Conservation (phyloP, 2,113 vertebrate genomes). For the Xiphophorus maculatus region DNA sequence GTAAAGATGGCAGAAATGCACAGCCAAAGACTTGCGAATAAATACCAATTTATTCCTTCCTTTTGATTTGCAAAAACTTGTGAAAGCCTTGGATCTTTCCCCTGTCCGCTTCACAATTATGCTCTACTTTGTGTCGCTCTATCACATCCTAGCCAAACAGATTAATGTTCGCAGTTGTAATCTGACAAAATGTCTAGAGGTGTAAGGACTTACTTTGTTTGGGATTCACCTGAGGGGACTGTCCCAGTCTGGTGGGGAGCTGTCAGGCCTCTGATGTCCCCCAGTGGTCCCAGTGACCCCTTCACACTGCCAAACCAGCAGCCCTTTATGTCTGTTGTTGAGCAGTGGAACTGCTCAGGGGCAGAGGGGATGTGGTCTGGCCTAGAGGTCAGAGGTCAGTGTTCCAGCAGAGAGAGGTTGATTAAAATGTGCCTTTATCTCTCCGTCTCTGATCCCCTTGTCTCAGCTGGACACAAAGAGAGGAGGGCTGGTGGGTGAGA, state of each 20-base stretch:
- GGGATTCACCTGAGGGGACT: conserved; percentile 65
- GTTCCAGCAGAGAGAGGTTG: conserved; percentile 44
- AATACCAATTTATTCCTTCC: too few relatives aligned
- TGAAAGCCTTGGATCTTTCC: too few relatives aligned
- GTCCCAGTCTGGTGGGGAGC: conserved; percentile 6
- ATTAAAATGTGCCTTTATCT: conserved; percentile 41
- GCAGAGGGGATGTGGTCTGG: conserved; percentile 16
- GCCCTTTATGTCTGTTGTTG: conserved; percentile 37
- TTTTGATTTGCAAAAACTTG: too few relatives aligned
- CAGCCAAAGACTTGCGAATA: too few relatives aligned
- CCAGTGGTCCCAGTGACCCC: conserved; percentile 22
- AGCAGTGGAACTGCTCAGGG: conserved; percentile 38
- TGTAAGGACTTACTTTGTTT: too few relatives aligned
- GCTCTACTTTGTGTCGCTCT: too few relatives aligned
- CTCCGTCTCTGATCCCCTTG: conserved; percentile 66
- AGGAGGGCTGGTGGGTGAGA: not conserved
- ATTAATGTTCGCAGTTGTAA: too few relatives aligned
- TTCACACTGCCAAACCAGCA: not conserved
- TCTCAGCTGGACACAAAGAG: conserved; percentile 58
- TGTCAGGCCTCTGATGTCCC: conserved; percentile 34
- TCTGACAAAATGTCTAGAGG: too few relatives aligned
- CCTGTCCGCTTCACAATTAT: too few relatives aligned
- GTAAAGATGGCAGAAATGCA: too few relatives aligned
- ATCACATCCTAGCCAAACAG: too few relatives aligned
- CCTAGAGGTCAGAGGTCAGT: conserved; percentile 54